A percentile compares a stretch with the other conserved stretches of the same genome.
phyloP scores from a whole-genome alignment of 2,113 vertebrate species.

The Pelusios castaneus region DNA sequence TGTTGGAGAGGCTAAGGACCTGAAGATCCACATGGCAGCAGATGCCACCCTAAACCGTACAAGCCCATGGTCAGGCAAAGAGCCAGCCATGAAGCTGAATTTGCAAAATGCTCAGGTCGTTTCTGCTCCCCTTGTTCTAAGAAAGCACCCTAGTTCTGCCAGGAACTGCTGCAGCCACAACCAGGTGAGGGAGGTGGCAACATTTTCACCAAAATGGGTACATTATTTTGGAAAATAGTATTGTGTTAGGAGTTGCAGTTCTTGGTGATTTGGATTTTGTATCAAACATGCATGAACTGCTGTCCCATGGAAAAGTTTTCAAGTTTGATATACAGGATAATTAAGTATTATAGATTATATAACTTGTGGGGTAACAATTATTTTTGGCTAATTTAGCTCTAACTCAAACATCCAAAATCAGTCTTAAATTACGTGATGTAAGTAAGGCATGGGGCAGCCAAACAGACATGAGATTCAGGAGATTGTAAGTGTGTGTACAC shows the following conservation, averaged over 20 bases:
- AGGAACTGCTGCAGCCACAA: neutral
- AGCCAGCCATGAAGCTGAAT: neutral
- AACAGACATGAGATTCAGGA: neutral
- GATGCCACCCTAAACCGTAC: neutral
- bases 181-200: neutral
- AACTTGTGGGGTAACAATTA: neutral
- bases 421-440: neutral
- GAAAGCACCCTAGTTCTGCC: neutral
- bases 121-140: neutral
- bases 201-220: neutral
- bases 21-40: neutral
- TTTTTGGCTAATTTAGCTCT: neutral
- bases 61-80: neutral
- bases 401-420: neutral
- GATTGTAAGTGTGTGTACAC: neutral
- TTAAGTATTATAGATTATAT: neutral
- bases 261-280: neutral
- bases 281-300: neutral
- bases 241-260: neutral
- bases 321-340: neutral
- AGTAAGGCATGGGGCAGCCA: neutral
- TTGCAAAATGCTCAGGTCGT: neutral
- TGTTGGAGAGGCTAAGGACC: neutral
- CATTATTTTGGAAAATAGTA: neutral
- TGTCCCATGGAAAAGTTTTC: neutral